Evolutionary conservation across 2,113 vertebrate species (phyloP).

Genomic region (Steatornis caripensis): DNA sequence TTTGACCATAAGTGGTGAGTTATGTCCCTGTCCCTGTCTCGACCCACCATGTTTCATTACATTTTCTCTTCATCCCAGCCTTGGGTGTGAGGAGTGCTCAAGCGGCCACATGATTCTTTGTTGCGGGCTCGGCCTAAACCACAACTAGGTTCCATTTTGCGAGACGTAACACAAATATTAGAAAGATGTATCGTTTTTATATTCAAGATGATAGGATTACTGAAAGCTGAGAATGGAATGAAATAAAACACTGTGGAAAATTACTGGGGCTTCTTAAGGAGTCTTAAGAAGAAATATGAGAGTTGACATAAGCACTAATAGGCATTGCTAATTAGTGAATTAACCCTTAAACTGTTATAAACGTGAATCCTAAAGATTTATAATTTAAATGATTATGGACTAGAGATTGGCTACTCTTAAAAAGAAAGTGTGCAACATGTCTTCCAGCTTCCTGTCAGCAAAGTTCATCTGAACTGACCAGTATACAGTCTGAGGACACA

Average conservation of each 20-base stretch:
- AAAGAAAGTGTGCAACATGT: not conserved
- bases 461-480: not conserved
- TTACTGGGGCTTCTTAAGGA: not conserved
- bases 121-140: too few species aligned
- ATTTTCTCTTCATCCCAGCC: too few species aligned
- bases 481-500: not conserved
- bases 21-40: too few species aligned
- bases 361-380: not conserved
- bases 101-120: too few species aligned
- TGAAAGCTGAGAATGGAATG: not conserved
- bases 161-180: not conserved
- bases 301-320: not conserved
- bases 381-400: not conserved
- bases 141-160: not conserved
- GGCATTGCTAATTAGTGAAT: not conserved
- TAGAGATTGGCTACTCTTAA: not conserved
- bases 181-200: not conserved
- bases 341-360: not conserved
- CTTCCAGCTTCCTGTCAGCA: not conserved
- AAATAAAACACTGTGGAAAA: not conserved
- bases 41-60: too few species aligned
- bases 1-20: too few species aligned
- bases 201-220: not conserved
- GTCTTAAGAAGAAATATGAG: not conserved
- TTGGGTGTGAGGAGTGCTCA: too few species aligned